A percentile compares a stretch with the other conserved stretches of the same genome.
Evolutionary conservation across 2,797 vertebrate species (phyloP).

Genomic region (Chaetophractus vellerosus): DNA sequence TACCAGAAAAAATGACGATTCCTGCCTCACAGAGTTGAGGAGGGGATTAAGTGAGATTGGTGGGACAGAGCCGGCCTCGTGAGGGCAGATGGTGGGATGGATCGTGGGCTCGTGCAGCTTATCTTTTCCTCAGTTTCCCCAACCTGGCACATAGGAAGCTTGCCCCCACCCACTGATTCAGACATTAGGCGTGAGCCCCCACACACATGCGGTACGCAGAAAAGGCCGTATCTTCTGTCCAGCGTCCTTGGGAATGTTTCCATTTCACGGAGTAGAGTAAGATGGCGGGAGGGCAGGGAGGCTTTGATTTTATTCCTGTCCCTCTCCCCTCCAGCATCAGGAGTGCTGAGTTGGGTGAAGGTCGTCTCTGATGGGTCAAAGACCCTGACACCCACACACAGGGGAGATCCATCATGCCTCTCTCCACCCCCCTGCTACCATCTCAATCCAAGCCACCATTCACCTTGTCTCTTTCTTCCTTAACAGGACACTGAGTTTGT

Average conservation of each 20-base stretch:
- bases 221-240: not conserved
- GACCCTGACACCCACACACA: not conserved
- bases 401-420: too few species aligned
- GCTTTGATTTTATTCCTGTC: not conserved
- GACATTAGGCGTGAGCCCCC: not conserved
- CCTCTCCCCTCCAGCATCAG: not conserved
- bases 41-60: rapidly evolving
- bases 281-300: too few species aligned
- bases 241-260: not conserved
- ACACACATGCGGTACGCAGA: rapidly evolving
- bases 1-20: not conserved
- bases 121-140: not conserved
- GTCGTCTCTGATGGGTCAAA: not conserved
- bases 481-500: not conserved
- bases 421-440: not conserved
- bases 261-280: rapidly evolving
- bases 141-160: rapidly evolving
- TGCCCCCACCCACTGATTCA: not conserved
- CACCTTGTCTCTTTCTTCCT: not conserved
- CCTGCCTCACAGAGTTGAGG: not conserved
- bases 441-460: not conserved
- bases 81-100: not conserved
- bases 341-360: not conserved
- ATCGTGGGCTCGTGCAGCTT: not conserved
- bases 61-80: not conserved